Evolutionary conservation across 2,888 invertebrate genomes (phyloP), one percentile per base, ranked within the genome.

Genomic region (Alloscopus bannaensis): DNA sequence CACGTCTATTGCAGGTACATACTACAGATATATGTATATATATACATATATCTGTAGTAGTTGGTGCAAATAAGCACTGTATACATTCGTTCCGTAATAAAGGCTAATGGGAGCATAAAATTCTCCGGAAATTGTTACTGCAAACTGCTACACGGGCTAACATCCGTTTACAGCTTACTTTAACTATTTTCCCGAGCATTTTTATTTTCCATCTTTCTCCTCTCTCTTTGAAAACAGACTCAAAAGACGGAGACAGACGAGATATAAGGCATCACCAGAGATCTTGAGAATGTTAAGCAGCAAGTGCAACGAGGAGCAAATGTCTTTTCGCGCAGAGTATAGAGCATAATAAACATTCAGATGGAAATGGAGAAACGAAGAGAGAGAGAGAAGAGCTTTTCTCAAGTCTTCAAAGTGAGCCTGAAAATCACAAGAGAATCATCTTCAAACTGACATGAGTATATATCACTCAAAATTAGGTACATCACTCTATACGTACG

Each of bases 41-140:
- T 47, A 47, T 52, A 18, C 20, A 42, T 42, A 18, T 42, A 42
- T 42, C 13, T 42, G 42, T 18, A 42, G n/a, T n/a, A n/a, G n/a
- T n/a, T n/a, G n/a, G n/a, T 42, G n/a, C n/a, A n/a, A 40, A 52
- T n/a, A n/a, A n/a, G n/a, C n/a, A n/a, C n/a, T n/a, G n/a, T n/a
- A n/a, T n/a, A n/a, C n/a, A n/a, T n/a, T n/a, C n/a, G n/a, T n/a
- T n/a, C n/a, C 42, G 60, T 20, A 55, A 65, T 73, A 73, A 73
- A 73, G 65, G 42, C 26, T 55, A 73, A 73, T 73, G 55, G 40
- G 64, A 42, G 20, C 73, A 73, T 73, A 73, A 73, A 73, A 64
- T 57, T 65, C 62, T 64, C 72, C 52, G 62, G 64, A 64, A 72
- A 72, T 64, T 50, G 72, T 72, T 72, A 72, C 64, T 62, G 55